These are phyloP conservation scores for Ceriagrion tenellum DNA, from an alignment of 2,888 invertebrate genomes.

Conservation along the genomic window DNA sequence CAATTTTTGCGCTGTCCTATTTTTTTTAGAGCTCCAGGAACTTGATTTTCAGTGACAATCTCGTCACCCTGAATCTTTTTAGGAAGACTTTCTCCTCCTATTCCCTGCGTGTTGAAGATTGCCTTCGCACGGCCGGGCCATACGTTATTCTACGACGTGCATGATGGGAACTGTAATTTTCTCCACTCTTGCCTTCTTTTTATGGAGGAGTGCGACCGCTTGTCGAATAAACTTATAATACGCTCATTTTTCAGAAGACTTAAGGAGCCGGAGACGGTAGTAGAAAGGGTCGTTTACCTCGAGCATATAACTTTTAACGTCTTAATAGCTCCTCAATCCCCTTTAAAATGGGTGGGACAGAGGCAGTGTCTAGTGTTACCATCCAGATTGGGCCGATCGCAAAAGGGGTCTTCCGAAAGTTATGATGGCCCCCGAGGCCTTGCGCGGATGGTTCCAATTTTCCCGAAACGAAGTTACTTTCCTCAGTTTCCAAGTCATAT, in stretches of 20 bases:
- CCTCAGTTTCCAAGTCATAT: not conserved
- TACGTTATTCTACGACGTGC: too few species aligned
- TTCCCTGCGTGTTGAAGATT: too few species aligned
- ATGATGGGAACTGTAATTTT: too few species aligned
- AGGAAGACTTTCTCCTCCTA: too few species aligned
- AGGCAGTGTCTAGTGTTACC: not conserved
- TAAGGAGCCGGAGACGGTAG: too few species aligned
- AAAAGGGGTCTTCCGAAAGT: not conserved
- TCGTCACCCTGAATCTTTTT: too few species aligned
- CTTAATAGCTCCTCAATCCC: not conserved
- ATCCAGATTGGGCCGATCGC: not conserved
- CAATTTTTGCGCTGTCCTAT: too few species aligned
- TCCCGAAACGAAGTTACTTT: not conserved
- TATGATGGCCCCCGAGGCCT: not conserved
- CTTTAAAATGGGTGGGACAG: not conserved
- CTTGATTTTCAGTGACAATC: too few species aligned
- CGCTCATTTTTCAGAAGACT: not conserved
- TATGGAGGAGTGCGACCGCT: not conserved
- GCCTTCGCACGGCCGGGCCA: too few species aligned
- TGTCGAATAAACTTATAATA: not conserved
- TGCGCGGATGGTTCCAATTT: not conserved
- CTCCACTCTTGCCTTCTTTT: not conserved
- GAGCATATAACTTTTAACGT: not conserved
- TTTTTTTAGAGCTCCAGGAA: too few species aligned
- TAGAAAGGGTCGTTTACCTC: too few species aligned